Conservation (phyloP, 2,888 invertebrate genomes). For the Parasteatoda lunata region DNA sequence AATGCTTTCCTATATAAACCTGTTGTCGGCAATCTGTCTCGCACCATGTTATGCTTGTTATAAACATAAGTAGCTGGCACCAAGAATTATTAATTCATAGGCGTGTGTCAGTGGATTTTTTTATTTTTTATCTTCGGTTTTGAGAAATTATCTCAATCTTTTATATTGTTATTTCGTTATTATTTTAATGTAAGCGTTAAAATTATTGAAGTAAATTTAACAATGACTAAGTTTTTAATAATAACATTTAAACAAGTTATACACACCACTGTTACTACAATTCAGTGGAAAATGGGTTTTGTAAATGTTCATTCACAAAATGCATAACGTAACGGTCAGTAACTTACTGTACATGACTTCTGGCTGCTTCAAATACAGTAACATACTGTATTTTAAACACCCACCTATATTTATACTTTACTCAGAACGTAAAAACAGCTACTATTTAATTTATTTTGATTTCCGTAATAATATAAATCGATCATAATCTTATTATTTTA, state of each 20-base stretch:
- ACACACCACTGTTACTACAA: too few species aligned
- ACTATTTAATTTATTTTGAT: not conserved
- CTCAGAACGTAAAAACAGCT: not conserved
- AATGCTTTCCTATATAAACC: not conserved
- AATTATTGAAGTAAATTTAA: too few species aligned
- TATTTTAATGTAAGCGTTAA: not conserved
- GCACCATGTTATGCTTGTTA: not conserved
- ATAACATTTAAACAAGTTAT: too few species aligned
- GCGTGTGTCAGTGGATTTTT: not conserved
- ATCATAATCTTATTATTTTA: slow-evolving; percentile 8
- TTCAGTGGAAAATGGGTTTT: too few species aligned
- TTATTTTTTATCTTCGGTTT: too few species aligned
- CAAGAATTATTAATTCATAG: not conserved
- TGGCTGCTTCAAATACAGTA: too few species aligned
- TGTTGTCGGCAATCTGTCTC: not conserved
- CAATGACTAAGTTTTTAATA: too few species aligned
- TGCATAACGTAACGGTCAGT: too few species aligned
- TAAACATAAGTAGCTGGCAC: not conserved
- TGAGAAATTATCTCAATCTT: too few species aligned
- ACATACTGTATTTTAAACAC: not conserved
- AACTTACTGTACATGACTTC: too few species aligned
- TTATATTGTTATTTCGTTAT: too few species aligned
- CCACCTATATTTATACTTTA: not conserved
- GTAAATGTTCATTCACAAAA: too few species aligned
- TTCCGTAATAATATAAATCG: not conserved